phyloP scores from a whole-genome alignment of 1,140 invertebrate species.

The Acyrthosiphon pisum region DNA sequence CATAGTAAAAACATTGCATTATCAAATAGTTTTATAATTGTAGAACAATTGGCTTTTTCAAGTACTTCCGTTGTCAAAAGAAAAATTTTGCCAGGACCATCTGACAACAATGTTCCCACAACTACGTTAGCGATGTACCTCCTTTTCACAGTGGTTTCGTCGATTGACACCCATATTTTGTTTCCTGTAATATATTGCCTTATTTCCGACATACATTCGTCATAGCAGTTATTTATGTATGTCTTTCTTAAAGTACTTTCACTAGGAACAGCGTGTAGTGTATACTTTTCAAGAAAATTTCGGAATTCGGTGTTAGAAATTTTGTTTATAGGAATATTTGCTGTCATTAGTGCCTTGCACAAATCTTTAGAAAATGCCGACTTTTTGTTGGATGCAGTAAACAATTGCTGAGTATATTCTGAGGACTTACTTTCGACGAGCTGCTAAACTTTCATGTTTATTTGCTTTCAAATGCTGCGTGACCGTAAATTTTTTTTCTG shows the following conservation, averaged over 20 bases:
- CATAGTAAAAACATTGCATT: too few species aligned
- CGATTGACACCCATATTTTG: background rate
- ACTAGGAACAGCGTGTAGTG: background rate
- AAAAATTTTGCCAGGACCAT: constrained; percentile 6
- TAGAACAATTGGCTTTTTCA: too few species aligned
- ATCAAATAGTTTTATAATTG: too few species aligned
- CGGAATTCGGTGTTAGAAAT: background rate
- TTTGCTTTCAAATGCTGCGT: constrained; percentile 12
- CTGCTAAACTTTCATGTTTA: constrained; percentile 18
- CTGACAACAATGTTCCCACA: too few species aligned
- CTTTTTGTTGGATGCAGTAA: background rate
- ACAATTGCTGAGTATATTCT: background rate
- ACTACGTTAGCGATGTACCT: too few species aligned
- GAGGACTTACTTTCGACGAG: background rate
- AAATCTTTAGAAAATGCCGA: background rate
- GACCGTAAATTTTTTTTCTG: constrained; percentile 1
- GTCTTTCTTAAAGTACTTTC: constrained; percentile 25
- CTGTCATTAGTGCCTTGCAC: background rate
- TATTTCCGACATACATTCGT: background rate
- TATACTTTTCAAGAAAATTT: constrained; percentile 22
- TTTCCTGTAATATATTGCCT: background rate
- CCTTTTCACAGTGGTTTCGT: too few species aligned
- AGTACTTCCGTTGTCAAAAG: background rate
- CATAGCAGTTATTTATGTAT: background rate
- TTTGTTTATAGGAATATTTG: background rate